Evolutionary conservation across 1,140 invertebrate species (phyloP).

Genomic region (Drosophila ficusphila): DNA sequence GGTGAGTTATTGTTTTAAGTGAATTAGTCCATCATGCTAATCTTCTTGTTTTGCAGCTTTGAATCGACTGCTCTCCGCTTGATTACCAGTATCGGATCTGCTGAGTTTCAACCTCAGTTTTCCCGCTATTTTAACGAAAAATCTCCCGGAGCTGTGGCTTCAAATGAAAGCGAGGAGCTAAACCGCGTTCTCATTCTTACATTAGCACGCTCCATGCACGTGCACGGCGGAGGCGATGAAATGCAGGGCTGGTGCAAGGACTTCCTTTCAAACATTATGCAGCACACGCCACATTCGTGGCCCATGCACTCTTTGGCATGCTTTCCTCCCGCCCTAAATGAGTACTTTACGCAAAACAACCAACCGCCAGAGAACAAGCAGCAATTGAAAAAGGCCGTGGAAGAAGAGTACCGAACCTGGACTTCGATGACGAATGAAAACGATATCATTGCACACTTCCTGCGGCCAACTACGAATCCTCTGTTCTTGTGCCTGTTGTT

Average conservation of each 20-base stretch:
- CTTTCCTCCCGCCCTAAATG: conserved; percentile 94
- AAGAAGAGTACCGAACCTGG: conserved; percentile 98
- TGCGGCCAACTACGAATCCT: conserved; percentile 93
- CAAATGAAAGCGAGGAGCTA: conserved; percentile 96
- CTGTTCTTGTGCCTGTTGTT: conserved; percentile 96
- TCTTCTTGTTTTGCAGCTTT: conserved; percentile 85
- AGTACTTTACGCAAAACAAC: conserved; percentile 92
- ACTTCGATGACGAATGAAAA: conserved; percentile 98
- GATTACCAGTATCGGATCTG: conserved; percentile 95
- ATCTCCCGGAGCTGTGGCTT: conserved; percentile 88
- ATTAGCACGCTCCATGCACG: conserved; percentile 96
- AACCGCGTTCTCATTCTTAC: conserved; percentile 96
- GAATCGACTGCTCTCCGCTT: conserved; percentile 96
- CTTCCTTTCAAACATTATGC: conserved; percentile 94
- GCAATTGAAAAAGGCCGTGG: conserved; percentile 94
- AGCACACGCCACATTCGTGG: conserved; percentile 97
- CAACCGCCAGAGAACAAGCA: conserved; percentile 95
- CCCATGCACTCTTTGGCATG: conserved; percentile 95
- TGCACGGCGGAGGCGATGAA: conserved; percentile 90
- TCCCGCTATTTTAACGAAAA: conserved; percentile 95
- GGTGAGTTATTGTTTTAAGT: conserved; percentile 85
- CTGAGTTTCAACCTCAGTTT: conserved; percentile 95
- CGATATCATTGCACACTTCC: conserved; percentile 97
- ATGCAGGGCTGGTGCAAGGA: conserved; percentile 95
- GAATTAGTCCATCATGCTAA: no score